Evolutionary conservation across 2,113 vertebrate species (phyloP), one percentile per base, ranked within the genome.

Genomic region (Meleagris gallopavo): DNA sequence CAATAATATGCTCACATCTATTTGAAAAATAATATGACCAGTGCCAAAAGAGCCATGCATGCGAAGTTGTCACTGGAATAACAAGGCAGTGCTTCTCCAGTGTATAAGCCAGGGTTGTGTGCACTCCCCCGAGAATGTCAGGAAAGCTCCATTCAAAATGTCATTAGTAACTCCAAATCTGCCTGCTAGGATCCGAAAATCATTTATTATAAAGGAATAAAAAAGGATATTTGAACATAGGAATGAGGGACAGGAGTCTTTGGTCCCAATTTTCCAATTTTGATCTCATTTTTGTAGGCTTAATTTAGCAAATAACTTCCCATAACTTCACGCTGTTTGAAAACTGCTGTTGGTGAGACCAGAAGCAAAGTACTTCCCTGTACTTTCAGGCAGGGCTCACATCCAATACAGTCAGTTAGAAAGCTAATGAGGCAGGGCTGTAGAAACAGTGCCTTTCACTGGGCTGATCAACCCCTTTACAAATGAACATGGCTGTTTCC

Each of bases 401-500:
- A 89, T 70, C 54, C 84, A 89, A 69, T 67, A 88, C 80, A 93
- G 74, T 64, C 93, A 67, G 74, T 95, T 90, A 87, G 90, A 87
- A 89, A 95, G 43, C 83, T 95, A 94, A 94, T 75, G 88, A 93
- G 79, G 90, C 78, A 90, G 69, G 73, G 69, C 94, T 90, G 89
- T 66, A 93, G 88, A 93, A 90, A 91, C 83, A 94, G 72, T 38
- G 92, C 66, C 83, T 94, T 92, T 85, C 82, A 83, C 75, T 25
- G 60, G 40, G 43, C 72, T 75, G 88, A 91, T 92, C 92, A 92
- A 45, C 75, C 32, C 40, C 77, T 83, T 92, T 88, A 81, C 64
- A 90, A 91, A 91, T 73, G 74, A 92, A 78, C 81, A 78, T 7
- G 38, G 13, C 88, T 71, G 55, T 84, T 84, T 74, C 86, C 94